Percentiles rank a stretch among this genome's conserved stretches.
phyloP scores from a whole-genome alignment of 2,113 vertebrate genomes.

The Stictonetta naevosa region DNA sequence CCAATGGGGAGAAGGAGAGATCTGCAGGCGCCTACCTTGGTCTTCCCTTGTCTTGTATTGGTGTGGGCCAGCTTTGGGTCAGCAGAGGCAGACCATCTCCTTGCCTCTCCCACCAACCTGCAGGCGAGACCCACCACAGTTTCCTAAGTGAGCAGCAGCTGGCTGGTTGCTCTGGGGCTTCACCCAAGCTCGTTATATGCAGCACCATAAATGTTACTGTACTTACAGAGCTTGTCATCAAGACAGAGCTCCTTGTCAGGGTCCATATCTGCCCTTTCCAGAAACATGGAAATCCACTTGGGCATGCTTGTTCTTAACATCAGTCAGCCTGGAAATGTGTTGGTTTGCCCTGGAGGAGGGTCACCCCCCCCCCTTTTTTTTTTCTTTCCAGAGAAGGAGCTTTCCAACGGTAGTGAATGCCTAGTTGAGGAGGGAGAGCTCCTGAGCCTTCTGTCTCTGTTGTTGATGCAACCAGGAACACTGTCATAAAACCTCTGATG shows the following conservation, averaged over 20 bases:
- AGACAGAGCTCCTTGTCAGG: background rate
- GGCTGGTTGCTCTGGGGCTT: background rate
- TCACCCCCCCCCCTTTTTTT: too few relatives aligned
- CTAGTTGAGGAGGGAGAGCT: background rate
- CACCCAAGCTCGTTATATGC: background rate
- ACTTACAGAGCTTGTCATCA: background rate
- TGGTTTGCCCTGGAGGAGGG: background rate
- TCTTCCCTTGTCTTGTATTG: background rate
- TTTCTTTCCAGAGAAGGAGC: background rate
- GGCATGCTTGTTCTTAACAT: background rate
- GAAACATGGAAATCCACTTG: background rate
- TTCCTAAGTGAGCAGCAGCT: background rate
- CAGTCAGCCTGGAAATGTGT: background rate
- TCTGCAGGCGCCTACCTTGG: background rate
- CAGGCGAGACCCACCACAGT: background rate
- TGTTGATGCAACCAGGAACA: background rate
- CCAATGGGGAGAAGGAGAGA: background rate
- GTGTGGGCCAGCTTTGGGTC: too few relatives aligned
- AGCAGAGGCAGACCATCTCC: background rate
- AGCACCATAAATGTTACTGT: background rate
- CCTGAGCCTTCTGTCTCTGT: background rate
- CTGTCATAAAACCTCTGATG: background rate
- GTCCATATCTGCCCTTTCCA: background rate
- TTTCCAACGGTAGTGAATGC: background rate
- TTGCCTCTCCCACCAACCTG: background rate